Conservation (phyloP, 2,113 vertebrate genomes). For the Pogonocichla stellata region DNA sequence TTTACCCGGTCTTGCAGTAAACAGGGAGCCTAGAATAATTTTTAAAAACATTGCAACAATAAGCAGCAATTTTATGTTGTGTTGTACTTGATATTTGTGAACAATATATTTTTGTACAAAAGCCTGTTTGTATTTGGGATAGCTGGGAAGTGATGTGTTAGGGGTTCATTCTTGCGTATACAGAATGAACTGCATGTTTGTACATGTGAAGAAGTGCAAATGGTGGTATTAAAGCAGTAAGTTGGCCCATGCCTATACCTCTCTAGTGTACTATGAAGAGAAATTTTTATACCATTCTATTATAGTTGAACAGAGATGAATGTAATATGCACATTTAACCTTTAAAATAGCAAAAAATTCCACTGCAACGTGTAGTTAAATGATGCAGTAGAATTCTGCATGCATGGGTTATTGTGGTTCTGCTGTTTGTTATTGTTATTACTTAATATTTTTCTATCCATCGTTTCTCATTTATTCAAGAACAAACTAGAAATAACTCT, state of each 20-base stretch:
- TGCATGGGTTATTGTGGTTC: neutral
- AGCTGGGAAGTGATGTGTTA: neutral
- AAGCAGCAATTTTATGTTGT: neutral
- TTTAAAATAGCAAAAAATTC: neutral
- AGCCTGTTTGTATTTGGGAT: neutral
- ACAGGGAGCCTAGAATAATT: neutral
- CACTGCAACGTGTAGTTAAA: rapidly evolving
- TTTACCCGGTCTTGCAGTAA: neutral
- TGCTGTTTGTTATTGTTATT: neutral
- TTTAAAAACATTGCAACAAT: neutral
- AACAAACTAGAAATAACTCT: neutral
- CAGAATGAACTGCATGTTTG: neutral
- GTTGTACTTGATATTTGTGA: neutral
- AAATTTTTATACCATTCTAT: neutral
- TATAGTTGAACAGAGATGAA: neutral
- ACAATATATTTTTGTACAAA: rapidly evolving
- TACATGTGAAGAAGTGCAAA: neutral
- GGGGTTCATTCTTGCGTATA: neutral
- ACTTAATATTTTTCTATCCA: neutral
- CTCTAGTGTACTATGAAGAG: neutral
- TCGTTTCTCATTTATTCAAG: neutral
- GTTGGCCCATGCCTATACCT: neutral
- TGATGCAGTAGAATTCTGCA: neutral
- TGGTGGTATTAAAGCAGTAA: neutral
- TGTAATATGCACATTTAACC: neutral